Percentiles rank a stretch among this genome's conserved stretches.
Evolutionary conservation across 2,888 invertebrate species (phyloP).

Genomic region (Drosophila sordidapex): DNA sequence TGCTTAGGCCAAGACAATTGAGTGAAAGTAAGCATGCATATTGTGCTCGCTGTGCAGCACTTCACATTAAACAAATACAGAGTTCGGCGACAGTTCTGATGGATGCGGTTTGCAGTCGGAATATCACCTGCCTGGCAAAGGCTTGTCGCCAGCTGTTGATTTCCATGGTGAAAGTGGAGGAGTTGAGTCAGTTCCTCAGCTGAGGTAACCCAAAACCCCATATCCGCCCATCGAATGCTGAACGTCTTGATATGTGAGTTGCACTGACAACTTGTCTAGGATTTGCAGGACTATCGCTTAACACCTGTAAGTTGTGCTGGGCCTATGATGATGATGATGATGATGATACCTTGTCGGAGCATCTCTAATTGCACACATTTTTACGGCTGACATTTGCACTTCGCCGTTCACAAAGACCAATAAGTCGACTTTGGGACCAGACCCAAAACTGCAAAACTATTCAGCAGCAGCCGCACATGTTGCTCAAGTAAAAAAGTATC

Average conservation of each 20-base stretch:
- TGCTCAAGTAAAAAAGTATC: slow-evolving; percentile 68
- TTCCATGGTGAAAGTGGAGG: slow-evolving; percentile 19
- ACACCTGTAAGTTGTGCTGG: slow-evolving; percentile 59
- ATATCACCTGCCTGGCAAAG: slow-evolving; percentile 62
- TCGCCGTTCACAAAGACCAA: slow-evolving; percentile 64
- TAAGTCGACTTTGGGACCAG: slow-evolving; percentile 65
- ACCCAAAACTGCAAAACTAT: slow-evolving; percentile 40
- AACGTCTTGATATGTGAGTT: slow-evolving; percentile 44
- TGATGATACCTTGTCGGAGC: slow-evolving; percentile 56
- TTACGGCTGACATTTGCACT: slow-evolving; percentile 74
- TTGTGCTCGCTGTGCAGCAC: slow-evolving; percentile 44
- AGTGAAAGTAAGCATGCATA: slow-evolving; percentile 28
- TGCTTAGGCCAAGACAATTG: slow-evolving; percentile 53
- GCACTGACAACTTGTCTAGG: slow-evolving; percentile 36
- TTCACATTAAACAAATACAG: slow-evolving; percentile 56
- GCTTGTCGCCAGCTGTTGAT: slow-evolving; percentile 51
- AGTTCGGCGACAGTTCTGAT: slow-evolving; percentile 51
- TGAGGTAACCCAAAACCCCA: slow-evolving; percentile 54
- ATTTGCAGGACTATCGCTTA: slow-evolving; percentile 49
- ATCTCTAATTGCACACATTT: slow-evolving; percentile 68
- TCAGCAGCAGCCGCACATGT: slow-evolving; percentile 57
- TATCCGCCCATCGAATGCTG: slow-evolving; percentile 61
- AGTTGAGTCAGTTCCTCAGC: slow-evolving; percentile 4
- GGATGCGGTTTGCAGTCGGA: slow-evolving; percentile 37
- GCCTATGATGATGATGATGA: slow-evolving; percentile 17